These are phyloP conservation scores for Eupithecia vulgata DNA, from an alignment of 2,888 invertebrate species.

Conservation along the genomic window DNA sequence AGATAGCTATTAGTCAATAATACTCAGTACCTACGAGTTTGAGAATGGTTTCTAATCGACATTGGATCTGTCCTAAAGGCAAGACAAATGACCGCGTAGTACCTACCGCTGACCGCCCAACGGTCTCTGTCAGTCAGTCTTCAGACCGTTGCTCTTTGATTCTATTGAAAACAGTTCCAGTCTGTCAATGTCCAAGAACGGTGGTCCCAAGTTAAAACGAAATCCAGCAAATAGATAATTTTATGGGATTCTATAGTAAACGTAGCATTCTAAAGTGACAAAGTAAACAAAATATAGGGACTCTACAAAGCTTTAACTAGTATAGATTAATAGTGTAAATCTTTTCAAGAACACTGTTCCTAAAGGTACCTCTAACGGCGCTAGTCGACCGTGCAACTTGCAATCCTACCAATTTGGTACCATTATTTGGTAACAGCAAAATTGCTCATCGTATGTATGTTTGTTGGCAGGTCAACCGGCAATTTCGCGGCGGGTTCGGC, in stretches of 20 bases:
- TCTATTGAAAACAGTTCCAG: background rate
- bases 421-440: background rate
- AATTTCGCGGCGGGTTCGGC: conserved; percentile 83
- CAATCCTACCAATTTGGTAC: background rate
- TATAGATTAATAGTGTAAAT: background rate
- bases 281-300: background rate
- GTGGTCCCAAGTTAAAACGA: background rate
- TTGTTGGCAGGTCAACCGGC: conserved; percentile 85
- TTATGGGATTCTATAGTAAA: no score
- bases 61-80: no score
- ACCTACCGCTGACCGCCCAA: no score
- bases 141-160: no score
- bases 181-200: background rate
- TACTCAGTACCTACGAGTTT: background rate
- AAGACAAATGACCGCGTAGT: no score
- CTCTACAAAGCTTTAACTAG: no score
- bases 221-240: background rate
- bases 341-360: background rate
- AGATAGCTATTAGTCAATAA: background rate
- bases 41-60: background rate
- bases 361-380: background rate
- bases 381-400: background rate
- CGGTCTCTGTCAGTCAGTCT: no score
- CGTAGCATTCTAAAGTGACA: background rate
- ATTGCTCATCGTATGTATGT: conserved; percentile 22